Evolutionary conservation across 2,797 vertebrate genomes (phyloP).

Genomic region (Thalassophryne amazonica): DNA sequence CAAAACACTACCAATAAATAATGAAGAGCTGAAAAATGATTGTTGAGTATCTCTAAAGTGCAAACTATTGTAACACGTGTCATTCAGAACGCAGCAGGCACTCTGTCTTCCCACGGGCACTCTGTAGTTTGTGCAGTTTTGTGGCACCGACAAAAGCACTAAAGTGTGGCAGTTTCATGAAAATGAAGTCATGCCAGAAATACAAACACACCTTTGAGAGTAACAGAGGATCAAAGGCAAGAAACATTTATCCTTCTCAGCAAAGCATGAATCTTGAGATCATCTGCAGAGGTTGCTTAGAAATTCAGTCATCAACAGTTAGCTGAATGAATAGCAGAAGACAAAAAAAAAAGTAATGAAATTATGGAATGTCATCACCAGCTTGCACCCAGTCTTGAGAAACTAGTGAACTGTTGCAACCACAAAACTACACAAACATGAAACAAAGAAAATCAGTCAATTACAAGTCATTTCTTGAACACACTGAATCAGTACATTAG

Average conservation of each 20-base stretch:
- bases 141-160: constrained; percentile 41
- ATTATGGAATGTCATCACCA: constrained; percentile 39
- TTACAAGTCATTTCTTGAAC: constrained; percentile 36
- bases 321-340: neutral
- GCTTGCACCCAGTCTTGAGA: constrained; percentile 5
- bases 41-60: constrained; percentile 42
- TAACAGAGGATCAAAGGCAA: constrained; percentile 34
- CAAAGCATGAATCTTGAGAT: constrained; percentile 38
- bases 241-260: constrained; percentile 15
- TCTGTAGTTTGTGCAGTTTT: constrained; percentile 39
- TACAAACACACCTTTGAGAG: neutral
- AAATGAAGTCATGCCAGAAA: constrained; percentile 5
- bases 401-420: constrained; percentile 46
- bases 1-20: constrained; percentile 46
- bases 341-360: neutral
- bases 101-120: constrained; percentile 51
- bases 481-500: constrained; percentile 31
- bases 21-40: constrained; percentile 34
- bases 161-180: constrained; percentile 6
- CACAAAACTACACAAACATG: constrained; percentile 46
- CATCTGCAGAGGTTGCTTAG: constrained; percentile 43
- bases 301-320: constrained; percentile 33
- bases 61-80: constrained; percentile 45
- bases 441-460: constrained; percentile 31
- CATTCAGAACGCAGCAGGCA: constrained; percentile 24